A percentile compares a stretch with the other conserved stretches of the same genome.
Conservation (phyloP, 2,797 vertebrate species). For the Gallinago nigripennis region DNA sequence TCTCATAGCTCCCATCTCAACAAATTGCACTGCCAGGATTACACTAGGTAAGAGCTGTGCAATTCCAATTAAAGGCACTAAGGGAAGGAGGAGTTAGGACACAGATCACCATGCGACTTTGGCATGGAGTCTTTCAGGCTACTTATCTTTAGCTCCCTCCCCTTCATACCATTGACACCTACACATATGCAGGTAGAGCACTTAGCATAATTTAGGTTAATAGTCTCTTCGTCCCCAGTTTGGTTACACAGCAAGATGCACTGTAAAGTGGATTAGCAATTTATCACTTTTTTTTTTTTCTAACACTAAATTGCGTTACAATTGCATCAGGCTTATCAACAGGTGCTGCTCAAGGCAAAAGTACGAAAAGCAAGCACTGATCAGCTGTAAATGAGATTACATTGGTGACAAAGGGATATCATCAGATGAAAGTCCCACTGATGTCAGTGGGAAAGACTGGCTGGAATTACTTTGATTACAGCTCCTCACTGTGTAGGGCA, state of each 20-base stretch:
- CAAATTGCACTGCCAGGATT: neutral
- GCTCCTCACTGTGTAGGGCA: rapidly evolving
- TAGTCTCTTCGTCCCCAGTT: neutral
- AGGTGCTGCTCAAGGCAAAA: neutral
- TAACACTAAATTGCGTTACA: neutral
- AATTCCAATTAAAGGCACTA: neutral
- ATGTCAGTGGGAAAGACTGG: neutral
- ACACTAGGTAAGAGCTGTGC: neutral
- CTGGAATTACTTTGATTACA: neutral
- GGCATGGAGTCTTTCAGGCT: neutral
- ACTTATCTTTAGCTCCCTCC: neutral
- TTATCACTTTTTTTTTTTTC: neutral
- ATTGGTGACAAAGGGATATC: neutral
- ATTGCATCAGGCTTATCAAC: neutral
- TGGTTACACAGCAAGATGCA: neutral
- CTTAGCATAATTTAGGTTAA: neutral
- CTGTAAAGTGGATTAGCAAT: neutral
- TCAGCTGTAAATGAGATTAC: neutral
- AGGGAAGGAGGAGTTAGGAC: neutral
- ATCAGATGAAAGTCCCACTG: neutral
- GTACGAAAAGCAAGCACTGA: neutral
- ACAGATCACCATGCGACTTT: neutral
- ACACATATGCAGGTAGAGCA: neutral
- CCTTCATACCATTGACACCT: neutral
- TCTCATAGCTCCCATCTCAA: neutral